phyloP scores from a whole-genome alignment of 2,888 invertebrate species.

The Dicycla oo region DNA sequence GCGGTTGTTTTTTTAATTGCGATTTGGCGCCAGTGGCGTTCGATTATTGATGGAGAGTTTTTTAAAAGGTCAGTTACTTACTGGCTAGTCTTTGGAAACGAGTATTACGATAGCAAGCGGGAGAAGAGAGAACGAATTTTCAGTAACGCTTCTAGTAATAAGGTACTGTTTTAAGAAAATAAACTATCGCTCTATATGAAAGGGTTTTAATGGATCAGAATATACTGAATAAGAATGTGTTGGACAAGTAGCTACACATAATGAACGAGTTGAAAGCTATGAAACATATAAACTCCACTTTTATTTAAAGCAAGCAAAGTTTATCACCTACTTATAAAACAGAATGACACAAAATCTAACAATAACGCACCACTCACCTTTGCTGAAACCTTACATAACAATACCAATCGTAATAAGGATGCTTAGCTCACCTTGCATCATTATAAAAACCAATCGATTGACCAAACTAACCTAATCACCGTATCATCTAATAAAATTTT shows the following conservation, averaged over 20 bases:
- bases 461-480: constrained; percentile 55
- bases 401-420: constrained; percentile 36
- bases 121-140: background rate
- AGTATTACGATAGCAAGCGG: background rate
- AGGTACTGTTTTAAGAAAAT: background rate
- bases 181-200: background rate
- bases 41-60: constrained; percentile 44
- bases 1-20: constrained; percentile 65
- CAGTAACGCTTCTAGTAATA: background rate
- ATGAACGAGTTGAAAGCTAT: background rate
- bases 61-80: constrained; percentile 14
- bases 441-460: constrained; percentile 52
- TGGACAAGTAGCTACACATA: background rate
- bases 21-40: constrained; percentile 64
- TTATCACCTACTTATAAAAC: background rate
- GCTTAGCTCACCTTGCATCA: constrained; percentile 42
- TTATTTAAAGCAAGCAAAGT: background rate
- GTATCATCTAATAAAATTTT: constrained; percentile 60
- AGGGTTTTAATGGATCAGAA: background rate
- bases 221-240: background rate
- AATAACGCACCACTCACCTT: constrained; percentile 14
- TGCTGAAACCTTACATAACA: constrained; percentile 37
- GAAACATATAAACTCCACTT: background rate
- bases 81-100: background rate
- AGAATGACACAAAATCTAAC: constrained; percentile 2